Evolutionary conservation across 2,113 vertebrate genomes (phyloP), one percentile per base, ranked within the genome.

Genomic region (Nerophis ophidion): DNA sequence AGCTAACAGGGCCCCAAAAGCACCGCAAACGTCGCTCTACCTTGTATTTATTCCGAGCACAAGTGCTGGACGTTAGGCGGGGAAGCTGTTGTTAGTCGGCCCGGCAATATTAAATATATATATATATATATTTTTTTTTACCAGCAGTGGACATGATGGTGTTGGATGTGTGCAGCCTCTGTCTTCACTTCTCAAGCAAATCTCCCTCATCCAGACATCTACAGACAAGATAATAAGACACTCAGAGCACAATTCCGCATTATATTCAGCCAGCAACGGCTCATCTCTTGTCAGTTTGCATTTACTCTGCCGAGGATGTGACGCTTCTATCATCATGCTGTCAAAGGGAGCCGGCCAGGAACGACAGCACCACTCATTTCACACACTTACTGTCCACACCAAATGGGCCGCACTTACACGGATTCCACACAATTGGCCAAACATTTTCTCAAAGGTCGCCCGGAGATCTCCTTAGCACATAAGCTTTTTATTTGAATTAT

Each of bases 161-260:
- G 93, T 82, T 93, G 92, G 89, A 91, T 91, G 93, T 86, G 85
- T 84, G 87, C 92, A 92, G 91, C 92, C 90, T 93, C 93, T 93
- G 92, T 96, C 94, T 94, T 92, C 92, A 92, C 91, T 93, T 80
- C 84, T 81, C 92, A 92, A 94, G 92, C 89, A 93, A 93, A 92
- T 93, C 93, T 92, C 94, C 93, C 93, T 93, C 93, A 93, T 93
- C 93, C 93, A 95, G 92, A 96, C 96, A 94, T 95, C 94, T 95
- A 93, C 94, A 97, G 97, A 99, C 96, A 99, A 97, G 95, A 98
- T 99, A 98, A 99, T 99, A 96, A 99, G 96, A 93, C 94, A 97
- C 95, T 98, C 94, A 92, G 93, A 95, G 94, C 93, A 95, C 97
- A 98, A 98, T 98, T 95, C 95, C 90, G 93, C 93, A 98, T 98